Conservation (phyloP, 1,140 invertebrate genomes). For the Diachasma alloeum region DNA sequence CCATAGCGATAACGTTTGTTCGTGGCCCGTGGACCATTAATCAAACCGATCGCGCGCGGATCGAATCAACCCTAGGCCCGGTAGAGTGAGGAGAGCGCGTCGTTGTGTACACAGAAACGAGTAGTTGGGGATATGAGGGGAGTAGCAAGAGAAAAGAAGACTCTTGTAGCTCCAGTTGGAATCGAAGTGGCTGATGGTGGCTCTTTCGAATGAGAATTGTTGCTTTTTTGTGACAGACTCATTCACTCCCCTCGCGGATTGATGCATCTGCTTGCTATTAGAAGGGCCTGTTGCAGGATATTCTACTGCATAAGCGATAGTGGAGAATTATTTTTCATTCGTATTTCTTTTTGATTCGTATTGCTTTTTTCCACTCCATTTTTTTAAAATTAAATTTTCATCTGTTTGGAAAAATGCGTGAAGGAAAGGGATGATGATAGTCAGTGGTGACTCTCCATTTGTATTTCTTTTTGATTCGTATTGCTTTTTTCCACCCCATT, state of each 20-base stretch:
- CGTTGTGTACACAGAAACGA: background rate
- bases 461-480: too few relatives aligned
- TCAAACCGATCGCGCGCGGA: slow-evolving; percentile 35
- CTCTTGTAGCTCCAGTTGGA: background rate
- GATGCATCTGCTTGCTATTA: background rate
- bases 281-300: too few relatives aligned
- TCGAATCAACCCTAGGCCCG: slow-evolving; percentile 30
- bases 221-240: background rate
- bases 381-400: too few relatives aligned
- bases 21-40: slow-evolving; percentile 35
- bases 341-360: too few relatives aligned
- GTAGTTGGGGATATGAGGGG: slow-evolving; percentile 4
- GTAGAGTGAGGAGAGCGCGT: slow-evolving; percentile 12
- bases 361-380: too few relatives aligned
- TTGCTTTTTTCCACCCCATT: too few relatives aligned
- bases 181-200: background rate
- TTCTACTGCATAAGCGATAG: too few relatives aligned
- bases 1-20: slow-evolving; percentile 41
- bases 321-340: too few relatives aligned
- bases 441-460: too few relatives aligned
- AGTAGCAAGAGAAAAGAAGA: background rate
- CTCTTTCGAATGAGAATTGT: background rate
- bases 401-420: too few relatives aligned
- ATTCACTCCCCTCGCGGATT: background rate
- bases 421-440: too few relatives aligned